Evolutionary conservation across 1,140 invertebrate species (phyloP), one percentile per base, ranked within the genome.

Genomic region (Centruroides vittatus): DNA sequence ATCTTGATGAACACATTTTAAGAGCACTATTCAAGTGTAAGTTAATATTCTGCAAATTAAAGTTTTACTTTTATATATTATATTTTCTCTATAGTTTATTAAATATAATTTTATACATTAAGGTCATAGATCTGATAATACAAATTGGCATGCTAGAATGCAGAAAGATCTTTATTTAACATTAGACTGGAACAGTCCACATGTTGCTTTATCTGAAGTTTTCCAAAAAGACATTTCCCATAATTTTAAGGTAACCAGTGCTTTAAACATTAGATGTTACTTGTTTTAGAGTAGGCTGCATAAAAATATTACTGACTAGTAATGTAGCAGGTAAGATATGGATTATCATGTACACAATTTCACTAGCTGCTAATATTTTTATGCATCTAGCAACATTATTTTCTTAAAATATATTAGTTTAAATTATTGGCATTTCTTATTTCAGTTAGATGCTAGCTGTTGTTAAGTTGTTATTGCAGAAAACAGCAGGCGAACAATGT

Each of bases 141-240:
- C 56, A 34, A 65, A 63, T 52, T 64, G 67, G 64, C 56, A 63
- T 52, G 57, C 67, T 6, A 65, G 66, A 49, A 59, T 72, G 36
- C 68, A 74, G 57, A 71, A 73, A 64, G 70, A 74, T 60, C 62
- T 76, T 7, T 68, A 70, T 36, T 67, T 76, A 12, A 72, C 73
- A 7, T 60, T 77, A 46, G 73, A 76, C 62, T 77, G 75, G 75
- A 77, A 77, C 62, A 66, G 70, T 61, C 70, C 73, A 4, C 73
- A 74, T 59, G 64, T 77, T 23, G 75, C 74, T 10, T 60, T 67
- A 35, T 70, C 68, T 48, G 72, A 76, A 68, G 73, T 78, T 47
- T 73, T 76, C 56, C 61, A 71, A 46, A 70, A 70, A 64, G 71
- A 74, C 60, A 71, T 72, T 36, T 69, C 67, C 52, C 67, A 64